Base-by-base conservation (phyloP, 2,113 vertebrate genomes). In the Riparia riparia region DNA sequence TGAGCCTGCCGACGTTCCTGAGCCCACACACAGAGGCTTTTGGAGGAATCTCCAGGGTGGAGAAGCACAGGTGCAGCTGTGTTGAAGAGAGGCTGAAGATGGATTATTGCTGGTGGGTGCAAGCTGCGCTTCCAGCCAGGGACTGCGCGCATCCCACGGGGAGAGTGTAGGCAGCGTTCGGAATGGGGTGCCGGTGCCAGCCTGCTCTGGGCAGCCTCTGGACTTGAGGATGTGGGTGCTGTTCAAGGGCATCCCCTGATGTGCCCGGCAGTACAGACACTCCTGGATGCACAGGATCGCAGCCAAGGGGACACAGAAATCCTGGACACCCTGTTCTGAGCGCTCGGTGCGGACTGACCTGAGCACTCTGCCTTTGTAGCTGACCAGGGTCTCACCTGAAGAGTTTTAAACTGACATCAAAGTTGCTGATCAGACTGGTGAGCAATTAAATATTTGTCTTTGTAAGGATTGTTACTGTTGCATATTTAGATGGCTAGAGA, bases 141-240 rank as follows among this genome's bases (percentile, higher is more conserved):
- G 9, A 0, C 41, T 2, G 39, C 2, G 14, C 0, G 0, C 9
- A 0, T 11, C 47, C 4, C 1, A 2, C 0, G 1, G 66, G 61
- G 49, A 71, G 37, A 53, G 66, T 25, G 51, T 79, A 69, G 72
- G 5, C 39, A 9, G 68, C 1, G 1, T 2, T 6, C 0, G 2
- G 82, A 17, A 72, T 19, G 54, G 69, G n/a, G 25, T 53, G 64
- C 49, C 31, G 2, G 10, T 3, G 10, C 21, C 68, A 54, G 71
- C 63, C 63, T 22, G 57, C 60, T 32, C 51, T 18, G 47, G 31
- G 17, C 37, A 1, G 49, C 53, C 44, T 7, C 53, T 12, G 45
- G 66, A 66, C 2, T 0, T 18, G 82, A 60, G 66, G 6, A 3
- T 72, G 74, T 24, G 60, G 63, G 7, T 9, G 4, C 37, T 60